Base-by-base conservation (phyloP, 2,113 vertebrate species). In the Sorex araneus region DNA sequence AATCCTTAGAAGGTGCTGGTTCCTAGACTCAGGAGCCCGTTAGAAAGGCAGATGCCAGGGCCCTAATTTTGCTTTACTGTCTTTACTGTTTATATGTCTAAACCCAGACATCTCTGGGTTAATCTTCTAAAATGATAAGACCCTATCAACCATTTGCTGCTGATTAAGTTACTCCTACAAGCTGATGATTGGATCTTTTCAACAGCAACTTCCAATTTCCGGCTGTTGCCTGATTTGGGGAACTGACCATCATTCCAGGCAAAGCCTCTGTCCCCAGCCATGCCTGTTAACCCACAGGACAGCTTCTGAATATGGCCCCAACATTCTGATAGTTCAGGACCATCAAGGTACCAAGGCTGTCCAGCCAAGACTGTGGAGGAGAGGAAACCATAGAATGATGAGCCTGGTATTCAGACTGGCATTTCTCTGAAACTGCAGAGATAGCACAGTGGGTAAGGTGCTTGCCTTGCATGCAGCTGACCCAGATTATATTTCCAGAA, bases 131-230 rank as follows among this genome's bases (percentile, higher is more conserved):
- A 60, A 78, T 81, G 84, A 79, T 25, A 79, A 84, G 30, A 32
- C 69, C n/a, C 25, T 0, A 57, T 28, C 73, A 43, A 69, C 60
- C 25, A 21, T 25, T 47, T 70, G 76, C 16, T 32, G 28, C 32
- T 34, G 71, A 84, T 75, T 60, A 82, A 90, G 34, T 75, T 23
- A 23, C 27, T 79, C 36, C 32, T 30, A 40, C 21, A 63, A 40
- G 63, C 50, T 30, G 36, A 90, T 40, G 64, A 78, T 23, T 47
- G 32, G 63, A 54, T 82, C 34, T 47, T 64, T 47, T 86, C 64
- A 85, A 11, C 25, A 94, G 32, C 47, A 91, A 77, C 19, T 63
- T 77, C 34, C 47, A 91, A 77, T 15, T 63, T 77, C 34, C n/a
- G 34, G 79, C 9, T 77, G 47, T 45, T 67, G n/a, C 36, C 25